Evolutionary conservation across 2,888 invertebrate species (phyloP), one percentile per base, ranked within the genome.

Genomic region (Sesia bembeciformis): DNA sequence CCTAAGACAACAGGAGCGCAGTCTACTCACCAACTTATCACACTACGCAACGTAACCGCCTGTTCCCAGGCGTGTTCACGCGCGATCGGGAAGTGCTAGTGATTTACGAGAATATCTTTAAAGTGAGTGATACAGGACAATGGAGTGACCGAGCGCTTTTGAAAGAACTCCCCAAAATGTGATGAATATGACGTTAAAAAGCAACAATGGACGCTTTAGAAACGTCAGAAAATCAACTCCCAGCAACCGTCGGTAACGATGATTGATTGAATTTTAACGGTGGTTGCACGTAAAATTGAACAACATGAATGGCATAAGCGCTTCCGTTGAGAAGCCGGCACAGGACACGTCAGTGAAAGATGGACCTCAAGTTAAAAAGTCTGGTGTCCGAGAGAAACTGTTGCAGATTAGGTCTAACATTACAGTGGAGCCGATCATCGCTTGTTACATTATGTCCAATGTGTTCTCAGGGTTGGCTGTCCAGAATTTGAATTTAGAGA

Each of bases 401-500:
- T 78, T 82, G 63, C 87, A 87, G 62, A 83, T 93, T 57, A 83
- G 84, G 62, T 83, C 91, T 39, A 93, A 92, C 62, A 91, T 93
- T 55, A 93, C 93, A 0, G 93, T 93, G 41, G 93, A 93, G 71
- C 93, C 93, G 5, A 91, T 93, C 58, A 87, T 93, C 61, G 91
- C 93, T 4, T 92, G 92, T 66, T 93, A 93, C 68, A 92, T 93
- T 53, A 91, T 93, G 90, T 93, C 93, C 46, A 92, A 92, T 72
- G 92, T 92, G 51, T 85, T 92, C 55, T 94, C 95, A 0, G 93
- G 93, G 61, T 82, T 96, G 60, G 95, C 96, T 55, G 93, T 95
- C 46, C 96, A 96, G 78, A 96, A 96, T 83, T 83, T 96, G 56
- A 95, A 95, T 78, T 90, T 96, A 66, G 96, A 96, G 75, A 96